phyloP scores from a whole-genome alignment of 2,113 vertebrate genomes.

The Eudyptes chrysolophus region DNA sequence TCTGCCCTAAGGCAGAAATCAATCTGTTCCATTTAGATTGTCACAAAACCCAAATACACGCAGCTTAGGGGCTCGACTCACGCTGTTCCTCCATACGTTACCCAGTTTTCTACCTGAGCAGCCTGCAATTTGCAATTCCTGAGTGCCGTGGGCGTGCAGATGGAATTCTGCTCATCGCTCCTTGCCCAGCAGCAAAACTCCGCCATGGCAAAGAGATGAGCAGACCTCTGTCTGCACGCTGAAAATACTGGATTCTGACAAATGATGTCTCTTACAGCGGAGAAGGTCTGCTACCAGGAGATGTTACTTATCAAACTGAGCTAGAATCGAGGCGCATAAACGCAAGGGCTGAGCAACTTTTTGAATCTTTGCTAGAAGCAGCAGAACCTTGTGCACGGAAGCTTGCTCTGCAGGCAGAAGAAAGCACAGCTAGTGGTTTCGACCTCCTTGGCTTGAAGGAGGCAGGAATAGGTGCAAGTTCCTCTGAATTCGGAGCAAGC shows the following conservation, averaged over 20 bases:
- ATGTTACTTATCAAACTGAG: fast-evolving
- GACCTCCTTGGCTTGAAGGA: background rate
- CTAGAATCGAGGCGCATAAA: fast-evolving
- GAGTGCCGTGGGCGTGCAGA: fast-evolving
- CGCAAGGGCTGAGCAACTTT: fast-evolving
- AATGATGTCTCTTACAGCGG: fast-evolving
- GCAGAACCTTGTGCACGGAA: fast-evolving
- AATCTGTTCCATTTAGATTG: background rate
- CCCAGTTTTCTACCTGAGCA: background rate
- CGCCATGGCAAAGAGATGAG: fast-evolving
- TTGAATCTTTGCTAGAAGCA: background rate
- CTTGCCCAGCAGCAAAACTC: background rate
- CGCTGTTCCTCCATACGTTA: fast-evolving
- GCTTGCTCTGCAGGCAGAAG: background rate
- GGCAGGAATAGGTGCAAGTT: too few relatives aligned
- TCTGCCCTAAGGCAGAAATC: background rate
- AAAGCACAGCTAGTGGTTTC: fast-evolving
- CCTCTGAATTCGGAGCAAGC: fast-evolving
- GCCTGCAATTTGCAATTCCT: too few relatives aligned
- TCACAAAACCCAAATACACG: fast-evolving
- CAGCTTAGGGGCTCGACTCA: background rate
- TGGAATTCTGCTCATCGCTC: background rate
- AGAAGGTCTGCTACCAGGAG: background rate
- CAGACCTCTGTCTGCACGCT: fast-evolving
- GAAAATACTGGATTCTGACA: background rate